Evolutionary conservation across 30 jellyfish, hydroid and myxozoan species (phyloP).

Genomic region (Hydractinia echinata): DNA sequence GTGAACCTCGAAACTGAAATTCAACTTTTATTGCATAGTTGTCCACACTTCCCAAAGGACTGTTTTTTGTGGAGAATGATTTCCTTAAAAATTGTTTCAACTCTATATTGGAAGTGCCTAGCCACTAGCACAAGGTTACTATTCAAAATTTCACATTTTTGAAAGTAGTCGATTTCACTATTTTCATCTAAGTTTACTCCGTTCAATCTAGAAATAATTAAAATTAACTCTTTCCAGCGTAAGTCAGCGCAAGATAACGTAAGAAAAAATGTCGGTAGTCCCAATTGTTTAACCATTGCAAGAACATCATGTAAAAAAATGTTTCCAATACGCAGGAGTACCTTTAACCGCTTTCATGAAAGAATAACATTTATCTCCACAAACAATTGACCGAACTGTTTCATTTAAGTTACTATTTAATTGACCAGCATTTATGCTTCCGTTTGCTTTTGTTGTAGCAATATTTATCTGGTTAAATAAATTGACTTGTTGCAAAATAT

Average conservation of each 20-base stretch:
- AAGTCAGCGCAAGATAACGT: constrained; percentile 13
- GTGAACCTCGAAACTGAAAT: constrained; percentile 11
- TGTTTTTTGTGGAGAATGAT: not conserved
- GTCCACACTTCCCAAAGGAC: not conserved
- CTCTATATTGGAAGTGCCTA: constrained; percentile 10
- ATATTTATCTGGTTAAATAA: constrained; percentile 6
- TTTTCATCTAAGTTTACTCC: not conserved
- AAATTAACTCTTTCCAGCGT: constrained; percentile 2
- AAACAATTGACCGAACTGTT: not conserved
- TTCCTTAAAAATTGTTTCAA: not conserved
- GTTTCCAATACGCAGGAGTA: constrained; percentile 22
- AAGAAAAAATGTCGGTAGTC: constrained; percentile 5
- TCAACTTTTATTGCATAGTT: constrained; percentile 2
- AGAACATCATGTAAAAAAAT: constrained; percentile 1
- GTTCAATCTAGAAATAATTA: not conserved
- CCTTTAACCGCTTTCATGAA: constrained; percentile 3
- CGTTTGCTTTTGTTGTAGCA: not conserved
- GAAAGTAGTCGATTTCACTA: not conserved
- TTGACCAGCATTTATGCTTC: not conserved
- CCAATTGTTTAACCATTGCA: constrained; percentile 23
- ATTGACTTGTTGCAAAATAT: not conserved
- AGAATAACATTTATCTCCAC: not conserved
- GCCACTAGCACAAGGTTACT: constrained; percentile 8
- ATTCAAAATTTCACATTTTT: constrained; percentile 12
- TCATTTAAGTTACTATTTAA: constrained; percentile 1